These are phyloP conservation scores for Pluvialis apricaria DNA, from an alignment of 2,113 vertebrate genomes.

Conservation along the genomic window DNA sequence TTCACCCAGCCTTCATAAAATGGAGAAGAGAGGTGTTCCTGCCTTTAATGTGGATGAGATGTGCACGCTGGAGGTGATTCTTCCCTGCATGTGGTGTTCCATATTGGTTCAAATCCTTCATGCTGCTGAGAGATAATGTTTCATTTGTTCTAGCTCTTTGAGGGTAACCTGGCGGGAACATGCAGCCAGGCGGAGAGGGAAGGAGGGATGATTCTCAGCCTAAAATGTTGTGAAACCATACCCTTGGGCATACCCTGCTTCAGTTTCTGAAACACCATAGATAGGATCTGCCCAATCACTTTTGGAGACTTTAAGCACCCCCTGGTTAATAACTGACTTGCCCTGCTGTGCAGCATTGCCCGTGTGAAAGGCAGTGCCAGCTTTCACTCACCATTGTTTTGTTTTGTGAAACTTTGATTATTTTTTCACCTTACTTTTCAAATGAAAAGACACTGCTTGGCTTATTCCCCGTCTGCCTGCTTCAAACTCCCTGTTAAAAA, in stretches of 20 bases:
- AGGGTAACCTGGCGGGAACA: background rate
- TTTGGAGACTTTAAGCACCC: background rate
- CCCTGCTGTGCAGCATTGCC: background rate
- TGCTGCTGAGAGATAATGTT: background rate
- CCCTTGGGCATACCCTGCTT: background rate
- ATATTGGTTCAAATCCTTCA: background rate
- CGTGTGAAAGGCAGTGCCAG: background rate
- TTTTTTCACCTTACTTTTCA: background rate
- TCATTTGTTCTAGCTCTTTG: background rate
- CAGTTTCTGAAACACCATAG: background rate
- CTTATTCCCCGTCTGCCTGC: background rate
- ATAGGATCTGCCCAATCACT: background rate
- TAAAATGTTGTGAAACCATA: background rate
- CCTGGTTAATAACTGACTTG: constrained; percentile 7
- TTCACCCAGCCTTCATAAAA: background rate
- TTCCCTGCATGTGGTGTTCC: background rate
- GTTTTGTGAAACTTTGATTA: background rate
- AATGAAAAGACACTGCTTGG: background rate
- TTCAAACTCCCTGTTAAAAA: background rate
- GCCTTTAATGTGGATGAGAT: background rate
- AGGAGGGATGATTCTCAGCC: background rate
- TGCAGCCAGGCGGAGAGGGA: background rate
- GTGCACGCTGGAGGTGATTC: accelerated
- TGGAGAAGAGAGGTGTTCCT: background rate
- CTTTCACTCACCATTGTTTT: background rate